Base-by-base conservation (phyloP, 2,113 vertebrate species). In the Nycticorax nycticorax region DNA sequence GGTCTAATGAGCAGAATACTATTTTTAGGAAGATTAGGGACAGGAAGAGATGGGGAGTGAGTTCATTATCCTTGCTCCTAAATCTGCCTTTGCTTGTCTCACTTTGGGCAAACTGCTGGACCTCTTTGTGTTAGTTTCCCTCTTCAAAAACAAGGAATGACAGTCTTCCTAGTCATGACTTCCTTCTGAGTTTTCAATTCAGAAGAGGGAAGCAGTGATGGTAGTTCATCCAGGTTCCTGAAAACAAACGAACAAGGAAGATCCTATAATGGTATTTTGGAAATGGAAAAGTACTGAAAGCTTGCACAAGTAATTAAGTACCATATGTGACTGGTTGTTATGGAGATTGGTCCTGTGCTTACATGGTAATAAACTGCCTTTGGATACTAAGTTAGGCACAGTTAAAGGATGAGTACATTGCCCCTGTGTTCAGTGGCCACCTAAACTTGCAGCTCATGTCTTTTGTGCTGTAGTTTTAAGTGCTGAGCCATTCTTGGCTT, bases 271-370 rank as follows among this genome's bases (percentile, higher is more conserved):
- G 39, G 30, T 48, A 18, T 85, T 89, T 92, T 64, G 71, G 48
- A 81, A 47, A 12, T 89, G 86, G 64, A 89, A 85, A 53, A 68
- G 84, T 69, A 28, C 66, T 39, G 89, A 20, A 71, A 56, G 37
- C 37, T 91, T 86, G 26, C 80, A 60, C 4, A 12, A 82, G 53
- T 89, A 89, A 91, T 96, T 75, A 94, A 93, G 78, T 94, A 66
- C 92, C 27, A 32, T 88, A 66, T 89, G 87, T 88, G 53, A 33
- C 24, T 88, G 85, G 95, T 95, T 95, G 96, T 95, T 96, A 95
- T n/a, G 85, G 96, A 95, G 92, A 79, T 88, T 14, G 87, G 64
- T 72, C 69, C 41, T 88, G 84, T 2, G 5, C 53, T 94, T 33
- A 28, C 14, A 1, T 48, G 93, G 53, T 79, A 68, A 41, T 93